Evolutionary conservation across 2,888 invertebrate genomes (phyloP).

Genomic region (Alloscopus bannaensis): DNA sequence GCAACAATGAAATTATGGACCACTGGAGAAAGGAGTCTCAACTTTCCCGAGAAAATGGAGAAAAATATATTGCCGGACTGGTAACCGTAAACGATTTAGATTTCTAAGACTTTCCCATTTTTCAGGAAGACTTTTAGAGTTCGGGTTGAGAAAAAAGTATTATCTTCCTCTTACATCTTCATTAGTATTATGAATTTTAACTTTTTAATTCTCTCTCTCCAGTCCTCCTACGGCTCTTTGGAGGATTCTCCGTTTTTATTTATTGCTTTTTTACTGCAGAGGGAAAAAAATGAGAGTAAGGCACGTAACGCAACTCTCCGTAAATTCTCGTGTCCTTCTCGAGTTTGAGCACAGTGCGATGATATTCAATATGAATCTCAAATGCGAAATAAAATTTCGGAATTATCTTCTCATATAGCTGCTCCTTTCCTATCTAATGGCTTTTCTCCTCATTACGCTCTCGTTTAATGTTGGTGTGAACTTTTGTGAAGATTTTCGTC

Average conservation of each 20-base stretch:
- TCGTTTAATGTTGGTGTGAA: neutral
- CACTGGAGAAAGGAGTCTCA: slow-evolving; percentile 35
- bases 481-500: no score
- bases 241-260: slow-evolving; percentile 54
- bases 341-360: no score
- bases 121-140: no score
- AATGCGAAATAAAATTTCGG: neutral
- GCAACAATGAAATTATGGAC: neutral
- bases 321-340: no score
- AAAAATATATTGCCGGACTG: no score
- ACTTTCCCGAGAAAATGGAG: neutral
- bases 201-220: slow-evolving; percentile 66
- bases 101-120: no score
- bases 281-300: neutral
- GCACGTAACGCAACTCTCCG: no score
- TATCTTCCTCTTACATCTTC: slow-evolving; percentile 66
- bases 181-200: slow-evolving; percentile 68
- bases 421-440: slow-evolving; percentile 42
- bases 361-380: no score
- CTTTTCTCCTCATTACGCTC: slow-evolving; percentile 47
- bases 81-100: no score
- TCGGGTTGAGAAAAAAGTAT: slow-evolving; percentile 57
- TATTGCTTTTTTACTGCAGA: slow-evolving; percentile 35
- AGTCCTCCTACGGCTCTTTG: slow-evolving; percentile 26
- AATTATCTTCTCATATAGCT: slow-evolving; percentile 21